phyloP scores from a whole-genome alignment of 1,140 invertebrate species.

The Lucilia sericata region DNA sequence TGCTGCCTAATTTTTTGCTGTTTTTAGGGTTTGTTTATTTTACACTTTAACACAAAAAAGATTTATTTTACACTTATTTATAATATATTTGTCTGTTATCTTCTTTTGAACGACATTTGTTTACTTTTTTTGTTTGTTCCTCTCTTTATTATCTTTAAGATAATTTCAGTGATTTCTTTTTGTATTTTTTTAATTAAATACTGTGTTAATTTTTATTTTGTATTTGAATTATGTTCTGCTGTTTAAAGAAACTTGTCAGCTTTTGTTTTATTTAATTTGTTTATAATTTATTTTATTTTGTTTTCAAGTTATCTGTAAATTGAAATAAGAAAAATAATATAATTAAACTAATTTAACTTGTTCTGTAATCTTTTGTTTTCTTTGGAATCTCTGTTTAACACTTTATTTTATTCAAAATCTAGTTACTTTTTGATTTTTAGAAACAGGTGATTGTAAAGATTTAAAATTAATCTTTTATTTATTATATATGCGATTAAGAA shows the following conservation, averaged over 20 bases:
- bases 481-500: too few relatives aligned
- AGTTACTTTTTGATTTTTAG: too few relatives aligned
- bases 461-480: too few relatives aligned
- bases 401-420: too few relatives aligned
- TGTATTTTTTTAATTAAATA: slow-evolving; percentile 16
- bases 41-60: neutral
- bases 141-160: neutral
- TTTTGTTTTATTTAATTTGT: neutral
- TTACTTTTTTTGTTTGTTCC: slow-evolving; percentile 10
- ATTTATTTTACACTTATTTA: neutral
- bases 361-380: neutral
- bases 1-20: neutral
- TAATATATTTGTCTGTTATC: slow-evolving; percentile 49
- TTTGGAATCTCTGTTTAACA: neutral
- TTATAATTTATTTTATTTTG: neutral
- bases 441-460: too few relatives aligned
- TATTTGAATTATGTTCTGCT: neutral
- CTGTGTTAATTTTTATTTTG: too few relatives aligned
- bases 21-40: neutral
- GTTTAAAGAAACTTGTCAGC: neutral
- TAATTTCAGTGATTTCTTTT: too few relatives aligned
- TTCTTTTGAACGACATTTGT: slow-evolving; percentile 63
- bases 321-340: neutral
- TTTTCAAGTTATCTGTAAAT: neutral
- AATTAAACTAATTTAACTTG: neutral